A percentile compares a stretch with the other conserved stretches of the same genome.
Evolutionary conservation across 2,797 vertebrate species (phyloP).

Genomic region (Microctenopoma lineatum): DNA sequence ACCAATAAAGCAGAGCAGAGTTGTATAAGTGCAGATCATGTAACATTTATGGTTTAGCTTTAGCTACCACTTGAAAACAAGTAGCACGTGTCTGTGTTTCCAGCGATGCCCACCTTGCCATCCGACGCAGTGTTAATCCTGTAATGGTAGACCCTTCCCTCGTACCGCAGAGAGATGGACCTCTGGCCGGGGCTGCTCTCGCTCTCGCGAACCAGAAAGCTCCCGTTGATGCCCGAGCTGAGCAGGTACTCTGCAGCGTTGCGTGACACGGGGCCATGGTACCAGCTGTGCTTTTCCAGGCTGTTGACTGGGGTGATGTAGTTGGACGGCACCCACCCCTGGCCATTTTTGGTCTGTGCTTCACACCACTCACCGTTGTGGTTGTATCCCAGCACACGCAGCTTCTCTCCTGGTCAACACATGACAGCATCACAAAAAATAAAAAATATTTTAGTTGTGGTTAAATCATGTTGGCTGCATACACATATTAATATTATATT

Average conservation of each 20-base stretch:
- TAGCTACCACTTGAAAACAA: neutral
- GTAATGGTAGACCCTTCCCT: constrained; percentile 98
- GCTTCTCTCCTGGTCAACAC: constrained; percentile 89
- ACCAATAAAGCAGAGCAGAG: no score
- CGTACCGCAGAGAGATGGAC: constrained; percentile 95
- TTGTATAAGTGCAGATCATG: no score
- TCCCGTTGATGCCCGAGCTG: constrained; percentile 97
- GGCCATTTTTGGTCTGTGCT: constrained; percentile 97
- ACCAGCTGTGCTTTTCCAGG: constrained; percentile 99
- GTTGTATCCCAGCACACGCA: constrained; percentile 96
- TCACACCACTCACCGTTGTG: constrained; percentile 99
- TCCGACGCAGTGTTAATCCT: constrained; percentile 97
- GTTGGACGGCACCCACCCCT: constrained; percentile 99
- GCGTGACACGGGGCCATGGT: constrained; percentile 95
- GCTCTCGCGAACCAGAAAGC: constrained; percentile 97
- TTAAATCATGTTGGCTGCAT: neutral
- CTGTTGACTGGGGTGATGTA: constrained; percentile 99
- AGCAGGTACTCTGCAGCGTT: constrained; percentile 97
- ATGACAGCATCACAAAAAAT: neutral
- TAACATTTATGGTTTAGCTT: no score
- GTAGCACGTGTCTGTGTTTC: neutral
- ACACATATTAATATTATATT: neutral
- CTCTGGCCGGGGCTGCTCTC: constrained; percentile 98
- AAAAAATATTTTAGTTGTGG: neutral
- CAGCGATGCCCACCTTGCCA: constrained; percentile 87